phyloP scores from a whole-genome alignment of 2,113 vertebrate species.

The Opisthocomus hoazin region DNA sequence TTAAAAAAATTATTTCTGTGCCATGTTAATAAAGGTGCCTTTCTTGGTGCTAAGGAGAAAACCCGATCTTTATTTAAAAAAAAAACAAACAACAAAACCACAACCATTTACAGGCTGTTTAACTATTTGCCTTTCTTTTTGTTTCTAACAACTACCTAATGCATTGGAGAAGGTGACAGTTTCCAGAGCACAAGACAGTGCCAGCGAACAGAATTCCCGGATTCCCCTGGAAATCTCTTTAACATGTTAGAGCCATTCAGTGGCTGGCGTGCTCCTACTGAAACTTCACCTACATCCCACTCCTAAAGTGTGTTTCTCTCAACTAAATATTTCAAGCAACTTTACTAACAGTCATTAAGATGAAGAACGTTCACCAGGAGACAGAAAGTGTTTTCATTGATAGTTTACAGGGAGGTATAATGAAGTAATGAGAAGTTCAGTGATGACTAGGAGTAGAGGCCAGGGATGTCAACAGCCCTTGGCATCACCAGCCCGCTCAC shows the following conservation, averaged over 20 bases:
- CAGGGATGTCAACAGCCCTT: background rate
- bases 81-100: background rate
- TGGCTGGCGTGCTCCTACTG: background rate
- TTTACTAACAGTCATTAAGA: background rate
- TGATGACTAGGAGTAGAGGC: background rate
- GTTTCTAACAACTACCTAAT: background rate
- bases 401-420: background rate
- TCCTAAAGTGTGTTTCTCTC: background rate
- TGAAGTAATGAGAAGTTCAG: background rate
- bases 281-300: background rate
- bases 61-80: background rate
- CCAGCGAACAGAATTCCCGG: background rate
- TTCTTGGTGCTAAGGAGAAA: background rate
- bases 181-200: background rate
- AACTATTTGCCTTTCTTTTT: background rate
- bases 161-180: background rate
- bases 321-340: background rate
- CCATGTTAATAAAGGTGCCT: background rate
- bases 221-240: background rate
- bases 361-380: background rate
- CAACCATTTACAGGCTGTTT: background rate
- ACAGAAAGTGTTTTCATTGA: background rate
- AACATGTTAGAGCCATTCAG: background rate
- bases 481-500: fast-evolving
- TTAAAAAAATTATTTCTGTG: background rate